phyloP scores from a whole-genome alignment of 2,797 vertebrate species.

The Hippocampus kuda region DNA sequence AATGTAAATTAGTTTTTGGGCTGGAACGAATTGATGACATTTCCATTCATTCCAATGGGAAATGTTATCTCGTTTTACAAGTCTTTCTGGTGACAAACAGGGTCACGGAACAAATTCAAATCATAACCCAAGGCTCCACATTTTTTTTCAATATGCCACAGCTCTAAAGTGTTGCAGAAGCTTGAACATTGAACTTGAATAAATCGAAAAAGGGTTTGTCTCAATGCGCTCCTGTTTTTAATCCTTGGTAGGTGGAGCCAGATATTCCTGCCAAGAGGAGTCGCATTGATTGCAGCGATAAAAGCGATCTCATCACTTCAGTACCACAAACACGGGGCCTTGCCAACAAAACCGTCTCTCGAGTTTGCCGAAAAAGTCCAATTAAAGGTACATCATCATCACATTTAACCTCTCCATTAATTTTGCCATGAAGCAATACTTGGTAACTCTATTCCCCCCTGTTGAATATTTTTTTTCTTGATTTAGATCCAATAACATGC shows the following conservation, averaged over 20 bases:
- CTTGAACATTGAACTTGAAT: not conserved
- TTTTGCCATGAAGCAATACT: conserved; percentile 3
- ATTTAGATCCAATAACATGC: conserved; percentile 76
- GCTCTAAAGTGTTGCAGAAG: not conserved
- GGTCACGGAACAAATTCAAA: not conserved
- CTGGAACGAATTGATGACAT: too few relatives aligned
- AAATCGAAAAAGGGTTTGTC: not conserved
- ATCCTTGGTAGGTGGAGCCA: conserved; percentile 79
- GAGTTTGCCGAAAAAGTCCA: conserved; percentile 85
- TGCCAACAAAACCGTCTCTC: conserved; percentile 78
- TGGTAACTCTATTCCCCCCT: too few relatives aligned
- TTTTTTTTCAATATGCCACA: not conserved
- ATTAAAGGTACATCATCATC: conserved; percentile 74
- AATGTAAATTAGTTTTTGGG: too few relatives aligned
- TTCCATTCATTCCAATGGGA: too few relatives aligned
- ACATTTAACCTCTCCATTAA: not conserved
- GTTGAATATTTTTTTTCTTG: not conserved
- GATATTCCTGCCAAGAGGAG: conserved; percentile 91
- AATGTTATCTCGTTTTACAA: too few relatives aligned
- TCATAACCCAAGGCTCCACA: not conserved
- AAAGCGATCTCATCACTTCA: conserved; percentile 86
- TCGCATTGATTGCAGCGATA: conserved; percentile 83
- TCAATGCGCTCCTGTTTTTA: conserved; percentile 3
- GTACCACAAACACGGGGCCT: conserved; percentile 82
- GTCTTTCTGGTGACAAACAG: too few relatives aligned